Conservation (phyloP, 2,888 invertebrate species). For the Neuroscelio doddi region DNA sequence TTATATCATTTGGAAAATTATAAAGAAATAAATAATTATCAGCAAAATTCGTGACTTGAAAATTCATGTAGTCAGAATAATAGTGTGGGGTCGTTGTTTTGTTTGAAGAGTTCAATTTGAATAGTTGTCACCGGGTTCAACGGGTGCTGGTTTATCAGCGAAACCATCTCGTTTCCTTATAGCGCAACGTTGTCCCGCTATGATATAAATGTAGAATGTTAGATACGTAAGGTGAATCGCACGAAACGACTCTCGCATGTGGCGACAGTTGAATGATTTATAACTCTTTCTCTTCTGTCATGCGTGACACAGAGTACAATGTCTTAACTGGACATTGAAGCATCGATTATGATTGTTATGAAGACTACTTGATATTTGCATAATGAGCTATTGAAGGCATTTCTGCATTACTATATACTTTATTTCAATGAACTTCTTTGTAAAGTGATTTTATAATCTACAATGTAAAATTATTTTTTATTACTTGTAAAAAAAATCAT, state of each 20-base stretch:
- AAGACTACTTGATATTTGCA: conserved; percentile 7
- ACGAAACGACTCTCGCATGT: conserved; percentile 38
- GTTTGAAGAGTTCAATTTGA: conserved; percentile 6
- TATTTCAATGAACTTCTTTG: too few relatives aligned
- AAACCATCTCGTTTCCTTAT: conserved; percentile 44
- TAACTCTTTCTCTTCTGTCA: conserved; percentile 32
- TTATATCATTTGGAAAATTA: not conserved
- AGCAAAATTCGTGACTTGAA: conserved; percentile 3
- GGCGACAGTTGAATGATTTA: conserved; percentile 36
- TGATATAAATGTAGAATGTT: conserved; percentile 34
- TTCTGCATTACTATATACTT: not conserved
- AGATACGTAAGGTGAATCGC: conserved; percentile 40
- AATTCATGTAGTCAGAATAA: not conserved
- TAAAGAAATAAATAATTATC: not conserved
- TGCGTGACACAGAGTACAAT: conserved; percentile 35
- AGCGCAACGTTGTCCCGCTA: conserved; percentile 43
- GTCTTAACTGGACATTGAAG: conserved; percentile 17
- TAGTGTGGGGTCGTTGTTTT: conserved; percentile 10
- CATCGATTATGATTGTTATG: conserved; percentile 15
- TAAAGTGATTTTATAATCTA: too few relatives aligned
- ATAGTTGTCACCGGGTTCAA: conserved; percentile 25
- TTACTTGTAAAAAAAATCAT: too few relatives aligned
- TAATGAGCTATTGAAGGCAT: conserved; percentile 1
- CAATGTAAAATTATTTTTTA: too few relatives aligned
- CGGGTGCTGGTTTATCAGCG: conserved; percentile 35